Evolutionary conservation across 2,888 invertebrate species (phyloP).

Genomic region (Fissipunctia ypsillon): DNA sequence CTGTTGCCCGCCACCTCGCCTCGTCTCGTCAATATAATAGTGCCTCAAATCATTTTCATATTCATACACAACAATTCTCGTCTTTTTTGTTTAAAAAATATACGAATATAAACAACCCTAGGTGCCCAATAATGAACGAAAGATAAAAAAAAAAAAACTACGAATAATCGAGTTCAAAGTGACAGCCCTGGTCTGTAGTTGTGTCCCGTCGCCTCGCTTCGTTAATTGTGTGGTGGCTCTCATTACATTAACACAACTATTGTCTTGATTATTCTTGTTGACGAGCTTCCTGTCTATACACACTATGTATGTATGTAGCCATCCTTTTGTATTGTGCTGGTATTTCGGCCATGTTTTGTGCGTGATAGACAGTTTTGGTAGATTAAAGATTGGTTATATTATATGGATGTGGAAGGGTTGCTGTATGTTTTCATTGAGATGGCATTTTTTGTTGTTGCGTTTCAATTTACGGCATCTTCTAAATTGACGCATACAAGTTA

Average conservation of each 20-base stretch:
- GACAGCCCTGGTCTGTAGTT: constrained; percentile 60
- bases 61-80: background rate
- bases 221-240: constrained; percentile 73
- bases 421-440: constrained; percentile 10
- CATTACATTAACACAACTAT: constrained; percentile 74
- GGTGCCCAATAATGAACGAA: background rate
- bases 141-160: constrained; percentile 1
- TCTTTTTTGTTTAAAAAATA: background rate
- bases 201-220: constrained; percentile 63
- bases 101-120: background rate
- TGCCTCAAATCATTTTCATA: background rate
- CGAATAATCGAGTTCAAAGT: constrained; percentile 22
- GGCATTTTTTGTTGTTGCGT: background rate
- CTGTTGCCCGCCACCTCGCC: background rate
- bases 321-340: constrained; percentile 51
- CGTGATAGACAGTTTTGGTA: constrained; percentile 6
- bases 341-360: constrained; percentile 48
- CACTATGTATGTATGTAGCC: constrained; percentile 17
- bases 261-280: constrained; percentile 73
- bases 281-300: constrained; percentile 61
- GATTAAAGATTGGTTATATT: constrained; percentile 10
- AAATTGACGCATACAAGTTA: background rate
- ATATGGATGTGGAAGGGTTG: background rate
- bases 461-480: background rate
- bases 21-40: background rate